Conservation (phyloP, 2,888 invertebrate species). For the Drosophila limbata region DNA sequence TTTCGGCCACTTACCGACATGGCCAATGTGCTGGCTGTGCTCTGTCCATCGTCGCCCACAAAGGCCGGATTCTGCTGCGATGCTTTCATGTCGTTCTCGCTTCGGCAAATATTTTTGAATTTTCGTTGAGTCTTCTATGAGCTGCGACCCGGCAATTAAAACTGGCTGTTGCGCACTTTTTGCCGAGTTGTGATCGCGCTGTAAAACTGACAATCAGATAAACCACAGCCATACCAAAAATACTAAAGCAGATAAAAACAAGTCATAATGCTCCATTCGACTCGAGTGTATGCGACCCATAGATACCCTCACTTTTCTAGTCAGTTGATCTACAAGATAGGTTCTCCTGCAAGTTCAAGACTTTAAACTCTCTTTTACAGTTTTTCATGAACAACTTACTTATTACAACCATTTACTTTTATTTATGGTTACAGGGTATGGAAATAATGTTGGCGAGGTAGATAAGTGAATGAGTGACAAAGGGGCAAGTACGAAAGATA, state of each 20-base stretch:
- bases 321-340: background rate
- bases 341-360: background rate
- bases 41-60: slow-evolving; percentile 82
- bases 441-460: slow-evolving; percentile 32
- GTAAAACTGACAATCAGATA: slow-evolving; percentile 69
- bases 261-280: background rate
- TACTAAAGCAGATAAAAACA: slow-evolving; percentile 41
- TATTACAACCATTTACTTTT: accelerated
- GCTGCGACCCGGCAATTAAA: slow-evolving; percentile 30
- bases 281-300: background rate
- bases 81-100: slow-evolving; percentile 46
- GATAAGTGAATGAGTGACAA: background rate
- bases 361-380: background rate
- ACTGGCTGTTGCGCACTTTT: slow-evolving; percentile 40
- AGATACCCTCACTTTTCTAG: background rate
- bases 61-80: slow-evolving; percentile 83
- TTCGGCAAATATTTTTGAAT: slow-evolving; percentile 9
- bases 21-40: slow-evolving; percentile 65
- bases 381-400: background rate
- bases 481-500: slow-evolving; percentile 6
- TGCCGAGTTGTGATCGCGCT: slow-evolving; percentile 32
- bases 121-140: slow-evolving; percentile 36
- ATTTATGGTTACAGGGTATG: background rate
- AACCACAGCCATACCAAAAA: slow-evolving; percentile 20
- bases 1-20: slow-evolving; percentile 62